Evolutionary conservation across 1,140 invertebrate species (phyloP).

Genomic region (Spodoptera frugiperda): DNA sequence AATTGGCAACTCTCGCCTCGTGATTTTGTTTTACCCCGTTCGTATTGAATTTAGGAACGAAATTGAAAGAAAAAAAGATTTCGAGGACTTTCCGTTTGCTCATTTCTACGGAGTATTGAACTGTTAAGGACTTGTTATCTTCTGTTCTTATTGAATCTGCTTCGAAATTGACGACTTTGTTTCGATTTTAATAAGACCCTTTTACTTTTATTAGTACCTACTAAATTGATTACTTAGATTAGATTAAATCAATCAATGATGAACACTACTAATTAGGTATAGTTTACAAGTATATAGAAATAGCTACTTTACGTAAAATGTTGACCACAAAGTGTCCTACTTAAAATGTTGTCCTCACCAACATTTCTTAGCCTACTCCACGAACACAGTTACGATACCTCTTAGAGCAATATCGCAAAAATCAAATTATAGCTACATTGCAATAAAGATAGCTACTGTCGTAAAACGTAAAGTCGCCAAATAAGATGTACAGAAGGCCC

Average conservation of each 20-base stretch:
- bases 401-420: constrained; percentile 40
- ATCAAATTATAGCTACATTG: constrained; percentile 46
- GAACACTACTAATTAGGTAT: too few relatives aligned
- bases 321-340: too few relatives aligned
- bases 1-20: constrained; percentile 66
- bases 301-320: too few relatives aligned
- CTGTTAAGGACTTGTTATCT: constrained; percentile 25
- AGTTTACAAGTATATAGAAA: too few relatives aligned
- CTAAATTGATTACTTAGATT: too few relatives aligned
- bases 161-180: not conserved
- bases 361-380: constrained; percentile 30
- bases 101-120: constrained; percentile 31
- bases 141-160: constrained; percentile 26
- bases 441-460: constrained; percentile 43
- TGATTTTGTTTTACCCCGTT: constrained; percentile 66
- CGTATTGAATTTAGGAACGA: constrained; percentile 52
- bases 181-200: not conserved
- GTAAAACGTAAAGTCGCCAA: constrained; percentile 35
- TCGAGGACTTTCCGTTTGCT: constrained; percentile 4
- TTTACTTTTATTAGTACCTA: too few relatives aligned
- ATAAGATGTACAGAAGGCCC: not conserved
- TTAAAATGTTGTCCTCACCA: not conserved
- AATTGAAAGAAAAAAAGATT: constrained; percentile 28
- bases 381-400: constrained; percentile 17
- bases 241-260: too few relatives aligned